Evolutionary conservation across 2,113 vertebrate species (phyloP), one percentile per base, ranked within the genome.

Genomic region (Sebastes fasciatus): DNA sequence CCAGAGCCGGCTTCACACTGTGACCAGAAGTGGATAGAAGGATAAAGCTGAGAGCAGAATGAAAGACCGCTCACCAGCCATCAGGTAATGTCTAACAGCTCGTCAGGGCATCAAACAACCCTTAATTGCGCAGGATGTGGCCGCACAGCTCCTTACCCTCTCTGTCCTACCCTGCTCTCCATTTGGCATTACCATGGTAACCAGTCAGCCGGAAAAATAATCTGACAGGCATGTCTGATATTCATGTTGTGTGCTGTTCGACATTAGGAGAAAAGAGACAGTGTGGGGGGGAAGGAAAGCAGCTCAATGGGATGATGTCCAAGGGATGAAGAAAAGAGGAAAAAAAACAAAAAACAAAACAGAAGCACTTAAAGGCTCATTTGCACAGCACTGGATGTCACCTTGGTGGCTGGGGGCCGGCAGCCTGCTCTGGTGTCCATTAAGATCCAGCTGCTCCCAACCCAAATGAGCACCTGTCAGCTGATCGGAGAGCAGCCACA

Each of bases 181-280:
- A 85, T 90, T 89, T 88, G 83, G 54, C 54, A 91, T 93, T 87
- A 75, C 93, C 88, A 92, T 92, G 90, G 92, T 70, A 91, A 94
- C 93, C 62, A 80, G 80, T 70, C 75, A 57, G 84, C 26, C 10
- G 62, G 73, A 81, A 82, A 86, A 82, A 87, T 77, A 63, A 89
- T 74, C 74, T 87, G 84, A 88, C 80, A 87, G 88, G 63, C 66
- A 70, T 51, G 79, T 77, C 85, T 84, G 51, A 83, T 90, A 72
- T 79, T 84, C 80, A 57, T 52, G 82, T 91, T 61, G 77, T 19
- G 78, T 74, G 75, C 58, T 55, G 69, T 70, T 86, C 40, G 58
- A 79, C 54, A 74, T 68, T 85, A 62, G 74, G 46, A 58, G 58
- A 49, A 60, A 80, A 55, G n/a, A 86, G 10, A 85, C 34, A 16